Conservation (phyloP, 2,797 vertebrate genomes). For the Trichosurus vulpecula region DNA sequence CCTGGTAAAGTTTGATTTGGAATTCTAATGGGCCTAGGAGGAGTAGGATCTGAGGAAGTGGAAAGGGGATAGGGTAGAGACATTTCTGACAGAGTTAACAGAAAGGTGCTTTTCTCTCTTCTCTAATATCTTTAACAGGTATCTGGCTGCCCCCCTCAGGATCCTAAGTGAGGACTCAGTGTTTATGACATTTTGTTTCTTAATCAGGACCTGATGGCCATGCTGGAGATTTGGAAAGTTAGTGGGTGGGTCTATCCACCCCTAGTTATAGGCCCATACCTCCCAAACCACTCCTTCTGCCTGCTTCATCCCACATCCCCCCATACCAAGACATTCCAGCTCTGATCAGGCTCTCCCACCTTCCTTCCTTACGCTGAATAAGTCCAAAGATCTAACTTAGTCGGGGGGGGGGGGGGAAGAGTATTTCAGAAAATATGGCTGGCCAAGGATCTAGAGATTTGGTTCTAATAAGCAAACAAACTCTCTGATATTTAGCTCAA, state of each 20-base stretch:
- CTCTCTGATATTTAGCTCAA: constrained; percentile 58
- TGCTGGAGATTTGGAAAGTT: constrained; percentile 21
- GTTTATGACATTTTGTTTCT: constrained; percentile 4
- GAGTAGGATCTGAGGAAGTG: neutral
- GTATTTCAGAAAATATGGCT: constrained; percentile 38
- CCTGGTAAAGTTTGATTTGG: neutral
- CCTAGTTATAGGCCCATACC: neutral
- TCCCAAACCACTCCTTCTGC: constrained; percentile 10
- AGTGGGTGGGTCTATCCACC: neutral
- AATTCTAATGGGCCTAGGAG: neutral
- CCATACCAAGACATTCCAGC: constrained; percentile 37
- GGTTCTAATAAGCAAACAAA: constrained; percentile 55
- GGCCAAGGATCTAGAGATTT: constrained; percentile 37
- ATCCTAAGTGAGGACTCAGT: neutral
- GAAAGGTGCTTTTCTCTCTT: neutral
- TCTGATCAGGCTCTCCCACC: neutral
- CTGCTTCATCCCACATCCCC: neutral
- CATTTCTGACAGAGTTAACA: constrained; percentile 14
- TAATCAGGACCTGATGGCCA: constrained; percentile 45
- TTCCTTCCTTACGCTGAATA: neutral
- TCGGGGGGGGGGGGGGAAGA: neutral
- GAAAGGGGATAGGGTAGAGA: no score
- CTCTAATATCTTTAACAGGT: constrained; percentile 2
- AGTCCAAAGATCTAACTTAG: neutral
- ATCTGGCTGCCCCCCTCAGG: constrained; percentile 7